Conservation (phyloP, 2,888 invertebrate genomes). For the Cacoxenus indagator region DNA sequence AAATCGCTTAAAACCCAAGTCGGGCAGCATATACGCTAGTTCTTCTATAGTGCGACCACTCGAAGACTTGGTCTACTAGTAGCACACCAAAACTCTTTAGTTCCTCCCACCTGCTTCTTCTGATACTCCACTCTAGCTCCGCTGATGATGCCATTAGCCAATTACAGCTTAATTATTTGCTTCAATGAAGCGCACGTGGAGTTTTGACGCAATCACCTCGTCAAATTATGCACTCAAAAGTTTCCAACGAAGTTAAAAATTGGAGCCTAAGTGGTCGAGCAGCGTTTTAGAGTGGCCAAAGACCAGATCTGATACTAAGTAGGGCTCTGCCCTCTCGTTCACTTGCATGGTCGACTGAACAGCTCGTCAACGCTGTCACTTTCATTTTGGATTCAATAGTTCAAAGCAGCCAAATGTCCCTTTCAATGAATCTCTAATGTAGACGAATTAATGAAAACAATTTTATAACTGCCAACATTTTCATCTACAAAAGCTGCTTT, state of each 20-base stretch:
- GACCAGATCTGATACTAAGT: too few species aligned
- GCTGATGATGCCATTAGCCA: neutral
- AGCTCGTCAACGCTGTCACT: too few species aligned
- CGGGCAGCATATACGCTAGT: too few species aligned
- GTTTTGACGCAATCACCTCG: slow-evolving; percentile 7
- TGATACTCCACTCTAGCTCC: neutral
- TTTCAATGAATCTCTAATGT: slow-evolving; percentile 1
- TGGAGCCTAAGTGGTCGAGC: too few species aligned
- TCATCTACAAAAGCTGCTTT: slow-evolving; percentile 12
- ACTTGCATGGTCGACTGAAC: too few species aligned
- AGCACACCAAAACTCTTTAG: too few species aligned
- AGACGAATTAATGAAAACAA: slow-evolving; percentile 8
- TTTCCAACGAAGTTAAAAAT: neutral
- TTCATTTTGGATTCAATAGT: neutral
- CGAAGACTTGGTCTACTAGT: too few species aligned
- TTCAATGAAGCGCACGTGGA: slow-evolving; percentile 20
- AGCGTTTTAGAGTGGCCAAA: too few species aligned
- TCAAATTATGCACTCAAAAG: neutral
- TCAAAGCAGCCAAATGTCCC: neutral
- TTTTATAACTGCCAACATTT: slow-evolving; percentile 12
- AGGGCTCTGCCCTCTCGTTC: too few species aligned
- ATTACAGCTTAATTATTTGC: slow-evolving; percentile 20
- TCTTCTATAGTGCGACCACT: too few species aligned
- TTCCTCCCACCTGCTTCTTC: too few species aligned
- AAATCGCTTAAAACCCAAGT: too few species aligned